A percentile compares a stretch with the other conserved stretches of the same genome.
phyloP scores from a whole-genome alignment of 2,888 invertebrate species.

The Dolichomitus sp. region DNA sequence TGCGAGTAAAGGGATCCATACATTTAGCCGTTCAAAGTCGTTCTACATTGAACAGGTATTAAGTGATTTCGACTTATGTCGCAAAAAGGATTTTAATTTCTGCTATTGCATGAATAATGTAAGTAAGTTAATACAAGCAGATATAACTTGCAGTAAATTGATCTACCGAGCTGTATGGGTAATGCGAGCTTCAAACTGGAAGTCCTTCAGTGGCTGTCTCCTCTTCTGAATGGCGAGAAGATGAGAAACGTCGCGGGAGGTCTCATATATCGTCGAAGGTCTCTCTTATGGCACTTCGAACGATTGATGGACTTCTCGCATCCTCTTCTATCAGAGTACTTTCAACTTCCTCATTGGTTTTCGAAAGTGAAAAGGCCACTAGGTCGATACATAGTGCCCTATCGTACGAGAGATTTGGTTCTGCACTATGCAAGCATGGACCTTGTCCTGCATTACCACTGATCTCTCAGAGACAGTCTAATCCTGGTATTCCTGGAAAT shows the following conservation, averaged over 20 bases:
- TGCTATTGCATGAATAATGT: too few species aligned
- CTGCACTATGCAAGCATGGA: conserved; percentile 23
- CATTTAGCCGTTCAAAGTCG: too few species aligned
- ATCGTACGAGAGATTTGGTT: background rate
- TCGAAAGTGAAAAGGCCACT: conserved; percentile 9
- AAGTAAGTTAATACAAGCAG: background rate
- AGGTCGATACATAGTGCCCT: conserved; percentile 40
- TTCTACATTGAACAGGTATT: too few species aligned
- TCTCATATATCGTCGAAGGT: conserved; percentile 74
- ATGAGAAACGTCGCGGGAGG: conserved; percentile 85
- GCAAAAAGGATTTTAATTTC: too few species aligned
- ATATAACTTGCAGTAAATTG: background rate
- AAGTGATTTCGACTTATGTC: too few species aligned
- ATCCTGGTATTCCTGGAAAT: conserved; percentile 72
- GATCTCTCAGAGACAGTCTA: conserved; percentile 23
- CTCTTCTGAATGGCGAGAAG: conserved; percentile 76
- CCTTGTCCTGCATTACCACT: conserved; percentile 24
- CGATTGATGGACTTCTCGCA: conserved; percentile 84
- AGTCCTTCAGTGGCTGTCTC: conserved; percentile 44
- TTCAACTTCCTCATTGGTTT: conserved; percentile 45
- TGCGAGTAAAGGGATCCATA: too few species aligned
- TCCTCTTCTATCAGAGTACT: conserved; percentile 72
- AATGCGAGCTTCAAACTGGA: conserved; percentile 18
- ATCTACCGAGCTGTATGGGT: background rate
- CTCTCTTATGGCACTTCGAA: conserved; percentile 68